Base-by-base conservation (phyloP, 2,888 invertebrate species). In the Drosophila anomalata region DNA sequence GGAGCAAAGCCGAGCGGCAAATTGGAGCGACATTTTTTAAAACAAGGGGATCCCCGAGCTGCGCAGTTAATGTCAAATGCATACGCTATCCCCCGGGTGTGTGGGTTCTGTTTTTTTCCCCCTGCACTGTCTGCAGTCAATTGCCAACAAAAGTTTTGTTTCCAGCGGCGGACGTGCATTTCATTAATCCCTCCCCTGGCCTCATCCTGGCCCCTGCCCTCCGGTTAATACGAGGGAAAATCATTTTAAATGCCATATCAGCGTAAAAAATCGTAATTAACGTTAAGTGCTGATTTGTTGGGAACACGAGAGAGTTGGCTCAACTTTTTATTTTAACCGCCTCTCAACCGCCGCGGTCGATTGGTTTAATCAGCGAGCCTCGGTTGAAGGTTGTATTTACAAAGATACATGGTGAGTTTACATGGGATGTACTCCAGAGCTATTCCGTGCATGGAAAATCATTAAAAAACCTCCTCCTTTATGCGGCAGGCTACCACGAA, bases 11-110 rank as follows among this genome's bases (percentile, higher is more conserved):
- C 44, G 44, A 22, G 33, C 55, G 51, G 57, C 68, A 73, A 76
- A 78, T 67, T 77, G 61, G 66, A 54, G 65, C 33, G 33, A 65
- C 51, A 59, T 58, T 77, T 65, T 74, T 52, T 41, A 26, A 20
- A 39, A 54, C 65, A 46, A 42, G 46, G 56, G 41, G 36, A 42
- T 36, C 41, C 58, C 63, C 78, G 31, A 70, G 76, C 78, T 71
- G 56, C 60, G 59, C 80, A 53, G 78, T 80, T 76, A 87, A 88
- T 88, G 83, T 85, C 82, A 89, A 87, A 72, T 82, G 88, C 83
- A 80, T 53, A 26, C 63, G 60, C 61, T 60, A 56, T 69, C 46
- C 52, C 63, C 46, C 63, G 41, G 48, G 6, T 24, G 8, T 36
- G 71, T n/a, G 39, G 47, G 31, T 51, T 56, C 1, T 52, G 46